Evolutionary conservation across 1,140 invertebrate genomes (phyloP).

Genomic region (Platyscapa corneri): DNA sequence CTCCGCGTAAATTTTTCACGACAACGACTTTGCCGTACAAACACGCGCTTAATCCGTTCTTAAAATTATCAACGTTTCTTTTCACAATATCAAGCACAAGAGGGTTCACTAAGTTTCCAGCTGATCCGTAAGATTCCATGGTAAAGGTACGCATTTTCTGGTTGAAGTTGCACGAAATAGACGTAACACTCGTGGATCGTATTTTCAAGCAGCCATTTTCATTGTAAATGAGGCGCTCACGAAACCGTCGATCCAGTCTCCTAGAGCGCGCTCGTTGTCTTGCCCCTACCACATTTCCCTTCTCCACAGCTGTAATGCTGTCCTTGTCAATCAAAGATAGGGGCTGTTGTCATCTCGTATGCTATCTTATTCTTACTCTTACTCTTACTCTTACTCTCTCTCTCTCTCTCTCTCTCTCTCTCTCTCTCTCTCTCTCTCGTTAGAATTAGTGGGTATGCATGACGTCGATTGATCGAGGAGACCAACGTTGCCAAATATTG

Average conservation of each 20-base stretch:
- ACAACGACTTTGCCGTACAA: constrained; percentile 2
- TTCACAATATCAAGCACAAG: constrained; percentile 28
- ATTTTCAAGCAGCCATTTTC: constrained; percentile 63
- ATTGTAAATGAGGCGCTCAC: constrained; percentile 29
- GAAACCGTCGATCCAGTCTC: neutral
- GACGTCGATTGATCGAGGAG: neutral
- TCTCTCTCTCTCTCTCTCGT: neutral
- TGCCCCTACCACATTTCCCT: no score
- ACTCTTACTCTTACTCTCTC: no score
- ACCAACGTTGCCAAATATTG: neutral
- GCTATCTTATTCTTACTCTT: no score
- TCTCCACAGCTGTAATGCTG: neutral
- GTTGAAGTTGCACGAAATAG: constrained; percentile 28
- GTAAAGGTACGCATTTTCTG: constrained; percentile 59
- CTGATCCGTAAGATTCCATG: constrained; percentile 60
- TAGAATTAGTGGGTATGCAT: neutral
- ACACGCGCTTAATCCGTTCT: neutral
- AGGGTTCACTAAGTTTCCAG: constrained; percentile 49
- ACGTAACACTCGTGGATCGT: constrained; percentile 29
- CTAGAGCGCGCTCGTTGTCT: neutral
- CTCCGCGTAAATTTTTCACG: constrained; percentile 5
- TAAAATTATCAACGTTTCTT: neutral
- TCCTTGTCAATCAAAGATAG: no score
- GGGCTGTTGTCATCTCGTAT: neutral
- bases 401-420: neutral